Conservation (phyloP, 2,888 invertebrate genomes). For the Ceraclea dissimilis region DNA sequence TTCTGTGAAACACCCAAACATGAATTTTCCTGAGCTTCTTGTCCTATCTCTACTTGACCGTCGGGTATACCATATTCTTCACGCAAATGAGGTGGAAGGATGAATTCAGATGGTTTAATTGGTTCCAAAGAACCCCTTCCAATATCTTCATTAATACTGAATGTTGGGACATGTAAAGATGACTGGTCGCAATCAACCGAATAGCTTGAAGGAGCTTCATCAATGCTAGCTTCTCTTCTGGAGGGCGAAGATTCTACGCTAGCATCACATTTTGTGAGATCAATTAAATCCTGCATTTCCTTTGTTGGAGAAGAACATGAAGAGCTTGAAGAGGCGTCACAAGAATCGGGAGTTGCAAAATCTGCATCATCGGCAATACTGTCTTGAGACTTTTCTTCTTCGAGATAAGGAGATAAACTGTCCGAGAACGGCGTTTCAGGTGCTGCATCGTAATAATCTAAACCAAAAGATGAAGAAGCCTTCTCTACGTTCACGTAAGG, state of each 20-base stretch:
- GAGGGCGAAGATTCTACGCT: constrained; percentile 12
- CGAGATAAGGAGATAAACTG: constrained; percentile 24
- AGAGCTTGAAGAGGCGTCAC: constrained; percentile 15
- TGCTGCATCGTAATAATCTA: constrained; percentile 22
- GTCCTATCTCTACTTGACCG: constrained; percentile 11
- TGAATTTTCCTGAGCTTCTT: constrained; percentile 10
- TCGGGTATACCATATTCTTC: constrained; percentile 14
- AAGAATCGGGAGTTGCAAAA: constrained; percentile 34
- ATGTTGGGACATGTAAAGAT: constrained; percentile 19
- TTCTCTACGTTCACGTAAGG: constrained; percentile 37
- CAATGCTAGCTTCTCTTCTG: constrained; percentile 15
- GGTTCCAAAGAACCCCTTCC: constrained; percentile 19
- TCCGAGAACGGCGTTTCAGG: constrained; percentile 19
- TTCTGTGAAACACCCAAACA: constrained; percentile 2
- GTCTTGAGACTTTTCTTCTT: constrained; percentile 18
- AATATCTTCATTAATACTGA: constrained; percentile 20
- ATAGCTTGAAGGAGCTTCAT: constrained; percentile 22
- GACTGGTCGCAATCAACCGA: constrained; percentile 23
- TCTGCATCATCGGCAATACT: constrained; percentile 24
- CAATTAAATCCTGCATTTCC: constrained; percentile 21
- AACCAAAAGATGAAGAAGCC: constrained; percentile 27
- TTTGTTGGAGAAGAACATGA: constrained; percentile 18
- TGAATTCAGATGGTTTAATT: constrained; percentile 14
- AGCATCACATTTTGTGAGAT: constrained; percentile 17
- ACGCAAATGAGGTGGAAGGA: constrained; percentile 3